Base-by-base conservation (phyloP, 2,888 invertebrate species). In the Drosophila hamatofila region DNA sequence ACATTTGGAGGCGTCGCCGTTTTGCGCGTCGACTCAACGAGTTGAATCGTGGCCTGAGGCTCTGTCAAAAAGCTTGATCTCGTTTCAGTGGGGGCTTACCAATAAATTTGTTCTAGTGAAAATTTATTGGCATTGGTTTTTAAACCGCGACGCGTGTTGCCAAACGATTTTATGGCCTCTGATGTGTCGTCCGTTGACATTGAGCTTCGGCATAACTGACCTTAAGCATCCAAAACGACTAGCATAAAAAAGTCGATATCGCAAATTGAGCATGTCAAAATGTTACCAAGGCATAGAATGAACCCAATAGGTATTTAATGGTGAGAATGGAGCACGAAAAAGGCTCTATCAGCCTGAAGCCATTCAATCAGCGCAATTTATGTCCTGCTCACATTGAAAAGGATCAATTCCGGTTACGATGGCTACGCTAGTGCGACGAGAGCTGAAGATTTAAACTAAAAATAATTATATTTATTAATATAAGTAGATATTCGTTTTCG, bases 81-180 rank as follows among this genome's bases (percentile, higher is more conserved):
- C 61, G 74, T 25, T 64, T 51, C 42, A 35, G 8, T 33, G 71
- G 65, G 75, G 89, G 81, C 79, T 87, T 90, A 63, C 80, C 85
- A 88, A 87, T 87, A 90, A 88, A 90, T 87, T 83, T 90, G 72
- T 80, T 87, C 87, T 87, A 87, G 86, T 87, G 86, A 87, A 87
- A 87, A 90, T 87, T 87, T 87, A 87, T 88, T 81, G 84, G 49
- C 89, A 87, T 87, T 83, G 90, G 72, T 80, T 87, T 87, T 88
- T 90, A 90, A 86, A 86, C 77, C 82, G 84, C 90, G 89, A 79
- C 74, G 90, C 89, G 87, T 90, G 86, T 62, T 83, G 82, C 71
- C 71, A 71, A 68, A 72, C 68, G 66, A 35, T 88, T 87, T 84
- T 79, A 89, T 82, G 73, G 75, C 70, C 52, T 67, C 59, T 63